phyloP scores from a whole-genome alignment of 2,888 invertebrate genomes.

The Eristalis pertinax region DNA sequence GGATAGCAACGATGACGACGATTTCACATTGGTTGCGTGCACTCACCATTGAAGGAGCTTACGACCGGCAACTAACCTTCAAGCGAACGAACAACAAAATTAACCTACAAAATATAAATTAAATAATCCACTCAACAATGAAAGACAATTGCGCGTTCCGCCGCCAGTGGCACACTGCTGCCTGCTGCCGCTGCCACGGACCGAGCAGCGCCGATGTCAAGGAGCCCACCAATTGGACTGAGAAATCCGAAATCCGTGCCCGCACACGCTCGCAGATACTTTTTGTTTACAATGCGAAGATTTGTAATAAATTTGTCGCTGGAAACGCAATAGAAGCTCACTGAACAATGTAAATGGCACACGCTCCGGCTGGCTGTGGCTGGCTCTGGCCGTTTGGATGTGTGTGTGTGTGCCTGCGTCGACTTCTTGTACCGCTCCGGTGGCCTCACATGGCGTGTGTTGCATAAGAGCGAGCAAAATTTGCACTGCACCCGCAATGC shows the following conservation, averaged over 20 bases:
- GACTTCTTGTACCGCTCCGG: not conserved
- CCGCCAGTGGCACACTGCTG: not conserved
- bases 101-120: slow-evolving; percentile 72
- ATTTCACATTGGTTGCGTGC: slow-evolving; percentile 59
- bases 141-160: slow-evolving; percentile 61
- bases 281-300: slow-evolving; percentile 64
- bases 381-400: not conserved
- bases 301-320: slow-evolving; percentile 71
- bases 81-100: slow-evolving; percentile 68
- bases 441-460: slow-evolving; percentile 41
- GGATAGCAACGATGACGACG: slow-evolving; percentile 2
- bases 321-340: slow-evolving; percentile 70
- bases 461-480: slow-evolving; percentile 58
- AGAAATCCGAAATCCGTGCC: slow-evolving; percentile 16
- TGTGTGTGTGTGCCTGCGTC: not conserved
- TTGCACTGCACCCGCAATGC: slow-evolving; percentile 23
- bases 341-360: slow-evolving; percentile 71
- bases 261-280: slow-evolving; percentile 18
- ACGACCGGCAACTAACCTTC: slow-evolving; percentile 57
- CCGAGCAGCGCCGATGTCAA: not conserved
- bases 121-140: slow-evolving; percentile 71
- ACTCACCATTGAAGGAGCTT: slow-evolving; percentile 51
- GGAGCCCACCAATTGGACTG: slow-evolving; percentile 39
- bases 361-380: slow-evolving; percentile 20
- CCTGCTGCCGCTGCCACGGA: too few relatives aligned